Evolutionary conservation across 1,140 invertebrate species (phyloP).

Genomic region (Caenorhabditis remanei): DNA sequence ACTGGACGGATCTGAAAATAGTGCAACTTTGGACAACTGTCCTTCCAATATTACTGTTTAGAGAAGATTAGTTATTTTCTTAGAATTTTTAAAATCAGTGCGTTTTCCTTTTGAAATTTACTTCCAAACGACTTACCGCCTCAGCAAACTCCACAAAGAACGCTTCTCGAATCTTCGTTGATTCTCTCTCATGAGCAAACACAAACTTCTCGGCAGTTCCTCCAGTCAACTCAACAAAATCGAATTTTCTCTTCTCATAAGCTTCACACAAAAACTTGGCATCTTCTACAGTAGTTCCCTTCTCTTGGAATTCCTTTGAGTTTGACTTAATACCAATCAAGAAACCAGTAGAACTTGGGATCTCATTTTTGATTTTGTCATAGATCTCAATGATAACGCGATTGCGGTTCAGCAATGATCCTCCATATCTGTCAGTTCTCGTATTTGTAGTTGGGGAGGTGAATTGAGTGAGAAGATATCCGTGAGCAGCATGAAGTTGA

Average conservation of each 20-base stretch:
- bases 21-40: no score
- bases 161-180: slow-evolving; percentile 57
- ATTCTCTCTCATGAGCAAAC: slow-evolving; percentile 64
- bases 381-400: slow-evolving; percentile 69
- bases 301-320: slow-evolving; percentile 66
- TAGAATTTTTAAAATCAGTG: no score
- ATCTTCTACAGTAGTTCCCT: slow-evolving; percentile 50
- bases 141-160: slow-evolving; percentile 54
- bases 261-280: slow-evolving; percentile 46
- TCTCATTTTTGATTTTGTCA: slow-evolving; percentile 64
- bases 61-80: no score
- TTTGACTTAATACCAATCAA: slow-evolving; percentile 69
- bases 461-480: slow-evolving; percentile 71
- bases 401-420: slow-evolving; percentile 66
- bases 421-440: slow-evolving; percentile 71
- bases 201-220: slow-evolving; percentile 66
- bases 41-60: no score
- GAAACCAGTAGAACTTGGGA: slow-evolving; percentile 56
- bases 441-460: slow-evolving; percentile 67
- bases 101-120: slow-evolving; percentile 2
- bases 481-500: slow-evolving; percentile 72
- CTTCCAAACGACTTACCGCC: slow-evolving; percentile 54
- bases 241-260: slow-evolving; percentile 66
- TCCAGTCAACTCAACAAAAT: slow-evolving; percentile 70
- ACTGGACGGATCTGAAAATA: slow-evolving; percentile 36